Evolutionary conservation across 1,140 invertebrate species (phyloP).

Genomic region (Ectropis grisescens): DNA sequence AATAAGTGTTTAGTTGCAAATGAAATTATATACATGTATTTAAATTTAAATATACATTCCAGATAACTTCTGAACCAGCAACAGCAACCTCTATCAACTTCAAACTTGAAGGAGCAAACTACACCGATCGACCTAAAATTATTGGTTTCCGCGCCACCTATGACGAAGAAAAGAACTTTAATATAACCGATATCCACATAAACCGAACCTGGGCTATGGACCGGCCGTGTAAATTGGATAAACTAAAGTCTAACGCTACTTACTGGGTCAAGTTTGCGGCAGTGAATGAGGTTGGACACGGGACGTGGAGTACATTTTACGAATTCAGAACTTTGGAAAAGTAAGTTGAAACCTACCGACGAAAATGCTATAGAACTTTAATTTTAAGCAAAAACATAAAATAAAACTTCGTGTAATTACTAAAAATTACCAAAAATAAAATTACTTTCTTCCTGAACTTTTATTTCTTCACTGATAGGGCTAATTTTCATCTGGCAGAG

Average conservation of each 20-base stretch:
- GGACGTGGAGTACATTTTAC: slow-evolving; percentile 28
- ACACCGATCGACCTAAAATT: slow-evolving; percentile 24
- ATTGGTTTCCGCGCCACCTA: slow-evolving; percentile 45
- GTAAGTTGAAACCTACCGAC: too few species aligned
- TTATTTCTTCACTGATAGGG: too few species aligned
- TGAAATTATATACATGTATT: too few species aligned
- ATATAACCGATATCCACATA: slow-evolving; percentile 37
- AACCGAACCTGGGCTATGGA: slow-evolving; percentile 47
- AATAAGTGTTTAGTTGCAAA: too few species aligned
- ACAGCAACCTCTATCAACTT: slow-evolving; percentile 40
- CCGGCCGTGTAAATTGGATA: slow-evolving; percentile 33
- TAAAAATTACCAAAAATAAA: too few species aligned
- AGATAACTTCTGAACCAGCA: too few species aligned
- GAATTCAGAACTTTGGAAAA: slow-evolving; percentile 40
- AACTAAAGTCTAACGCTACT: slow-evolving; percentile 34
- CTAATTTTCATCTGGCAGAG: too few species aligned
- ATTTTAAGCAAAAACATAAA: too few species aligned
- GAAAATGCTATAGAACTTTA: too few species aligned
- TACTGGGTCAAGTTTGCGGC: slow-evolving; percentile 51
- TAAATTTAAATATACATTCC: too few species aligned
- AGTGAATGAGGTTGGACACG: slow-evolving; percentile 36
- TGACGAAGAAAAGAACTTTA: slow-evolving; percentile 32
- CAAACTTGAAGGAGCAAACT: slow-evolving; percentile 21
- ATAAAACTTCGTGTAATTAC: too few species aligned
- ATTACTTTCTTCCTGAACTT: too few species aligned